Evolutionary conservation across 2,888 invertebrate species (phyloP).

Genomic region (Drosophila yooni): DNA sequence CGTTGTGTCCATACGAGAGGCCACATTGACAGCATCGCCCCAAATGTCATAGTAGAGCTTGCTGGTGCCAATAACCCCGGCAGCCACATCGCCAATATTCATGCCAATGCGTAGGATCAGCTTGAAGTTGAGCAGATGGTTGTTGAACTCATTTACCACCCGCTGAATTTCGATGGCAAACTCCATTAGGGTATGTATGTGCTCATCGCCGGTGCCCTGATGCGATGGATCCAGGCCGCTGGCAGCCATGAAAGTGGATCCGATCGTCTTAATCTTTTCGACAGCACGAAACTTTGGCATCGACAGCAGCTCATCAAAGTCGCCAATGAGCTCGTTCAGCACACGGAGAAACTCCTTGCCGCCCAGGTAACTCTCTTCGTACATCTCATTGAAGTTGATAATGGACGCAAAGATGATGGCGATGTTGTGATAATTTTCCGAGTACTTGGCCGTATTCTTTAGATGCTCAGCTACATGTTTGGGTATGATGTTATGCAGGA

Average conservation of each 20-base stretch:
- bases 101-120: conserved; percentile 94
- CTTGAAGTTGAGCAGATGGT: conserved; percentile 95
- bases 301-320: conserved; percentile 96
- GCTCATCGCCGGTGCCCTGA: conserved; percentile 88
- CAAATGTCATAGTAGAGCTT: conserved; percentile 99
- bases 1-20: conserved; percentile 98
- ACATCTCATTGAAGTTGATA: conserved; percentile 98
- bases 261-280: conserved; percentile 99
- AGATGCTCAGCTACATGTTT: conserved; percentile 97
- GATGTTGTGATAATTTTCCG: conserved; percentile 96
- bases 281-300: conserved; percentile 93
- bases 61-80: conserved; percentile 97
- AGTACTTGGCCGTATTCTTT: conserved; percentile 96
- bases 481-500: conserved; percentile 98
- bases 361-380: conserved; percentile 97
- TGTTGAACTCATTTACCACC: conserved; percentile 94
- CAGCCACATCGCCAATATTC: conserved; percentile 97
- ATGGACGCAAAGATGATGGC: conserved; percentile 98
- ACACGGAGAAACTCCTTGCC: conserved; percentile 97
- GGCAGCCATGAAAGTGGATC: conserved; percentile 98
- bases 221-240: conserved; percentile 95
- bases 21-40: conserved; percentile 99
- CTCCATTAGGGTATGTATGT: conserved; percentile 95
- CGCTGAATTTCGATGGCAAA: conserved; percentile 96
- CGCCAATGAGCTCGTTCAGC: conserved; percentile 97